Conservation (phyloP, 2,797 vertebrate genomes). For the Anomalospiza imberbis region DNA sequence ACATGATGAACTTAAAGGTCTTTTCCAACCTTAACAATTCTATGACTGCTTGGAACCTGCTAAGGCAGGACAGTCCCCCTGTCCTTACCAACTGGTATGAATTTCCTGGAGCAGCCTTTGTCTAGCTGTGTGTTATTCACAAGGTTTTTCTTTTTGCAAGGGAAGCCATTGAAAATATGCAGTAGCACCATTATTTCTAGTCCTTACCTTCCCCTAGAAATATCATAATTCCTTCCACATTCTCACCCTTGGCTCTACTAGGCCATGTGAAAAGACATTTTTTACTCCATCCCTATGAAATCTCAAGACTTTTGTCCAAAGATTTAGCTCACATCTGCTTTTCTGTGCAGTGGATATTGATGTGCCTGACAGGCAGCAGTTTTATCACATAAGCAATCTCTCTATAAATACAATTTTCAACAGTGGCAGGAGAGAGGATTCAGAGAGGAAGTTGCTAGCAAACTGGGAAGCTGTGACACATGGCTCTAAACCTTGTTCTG, state of each 20-base stretch:
- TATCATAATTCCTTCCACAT: neutral
- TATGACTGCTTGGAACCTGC: neutral
- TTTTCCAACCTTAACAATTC: neutral
- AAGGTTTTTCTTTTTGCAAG: neutral
- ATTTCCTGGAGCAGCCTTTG: neutral
- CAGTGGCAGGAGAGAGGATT: neutral
- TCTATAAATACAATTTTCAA: neutral
- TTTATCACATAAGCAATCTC: neutral
- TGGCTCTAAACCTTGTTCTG: neutral
- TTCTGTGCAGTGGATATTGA: conserved; percentile 1
- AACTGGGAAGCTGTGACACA: neutral
- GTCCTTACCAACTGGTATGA: neutral
- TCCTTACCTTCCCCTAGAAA: neutral
- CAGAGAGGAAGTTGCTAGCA: neutral
- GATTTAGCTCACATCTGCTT: conserved; percentile 12
- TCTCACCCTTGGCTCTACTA: neutral
- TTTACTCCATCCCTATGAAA: neutral
- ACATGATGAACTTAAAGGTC: neutral
- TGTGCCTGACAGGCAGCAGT: neutral
- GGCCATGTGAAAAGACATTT: neutral
- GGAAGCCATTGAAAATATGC: neutral
- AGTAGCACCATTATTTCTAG: neutral
- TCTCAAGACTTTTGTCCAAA: conserved; percentile 20
- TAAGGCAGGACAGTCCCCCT: neutral
- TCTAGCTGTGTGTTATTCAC: neutral